Conservation (phyloP, 2,888 invertebrate species). For the Atrina japonica region DNA sequence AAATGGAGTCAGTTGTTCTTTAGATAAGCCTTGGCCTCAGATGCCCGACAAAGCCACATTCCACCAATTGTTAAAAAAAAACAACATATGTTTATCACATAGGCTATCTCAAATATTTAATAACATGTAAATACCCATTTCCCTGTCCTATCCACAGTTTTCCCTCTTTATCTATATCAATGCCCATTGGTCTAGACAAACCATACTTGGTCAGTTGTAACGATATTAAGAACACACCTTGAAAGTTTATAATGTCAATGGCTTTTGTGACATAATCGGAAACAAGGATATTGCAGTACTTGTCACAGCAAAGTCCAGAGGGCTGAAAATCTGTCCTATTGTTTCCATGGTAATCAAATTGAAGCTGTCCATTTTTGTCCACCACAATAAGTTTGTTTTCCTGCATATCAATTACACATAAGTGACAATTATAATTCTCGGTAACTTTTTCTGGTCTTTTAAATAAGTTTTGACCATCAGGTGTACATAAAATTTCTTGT, state of each 20-base stretch:
- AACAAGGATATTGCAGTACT: not conserved
- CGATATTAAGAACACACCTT: not conserved
- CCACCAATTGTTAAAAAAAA: no score
- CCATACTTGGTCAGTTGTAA: not conserved
- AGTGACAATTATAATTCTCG: slow-evolving; percentile 11
- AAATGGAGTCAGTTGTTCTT: no score
- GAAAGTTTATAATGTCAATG: not conserved
- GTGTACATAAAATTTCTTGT: not conserved
- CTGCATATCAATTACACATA: slow-evolving; percentile 2
- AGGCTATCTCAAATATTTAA: slow-evolving; percentile 13
- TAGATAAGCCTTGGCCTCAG: no score
- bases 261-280: not conserved
- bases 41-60: no score
- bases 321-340: not conserved
- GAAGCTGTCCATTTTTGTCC: not conserved
- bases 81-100: no score
- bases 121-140: slow-evolving; percentile 12
- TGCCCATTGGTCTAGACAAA: slow-evolving; percentile 23
- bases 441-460: slow-evolving; percentile 4
- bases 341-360: not conserved
- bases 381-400: no score
- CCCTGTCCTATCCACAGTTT: slow-evolving; percentile 24
- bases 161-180: slow-evolving; percentile 6
- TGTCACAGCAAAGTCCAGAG: not conserved
- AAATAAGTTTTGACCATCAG: not conserved